Evolutionary conservation across 2,888 invertebrate species (phyloP), one percentile per base, ranked within the genome.

Genomic region (Chrysopilus asiliformis): DNA sequence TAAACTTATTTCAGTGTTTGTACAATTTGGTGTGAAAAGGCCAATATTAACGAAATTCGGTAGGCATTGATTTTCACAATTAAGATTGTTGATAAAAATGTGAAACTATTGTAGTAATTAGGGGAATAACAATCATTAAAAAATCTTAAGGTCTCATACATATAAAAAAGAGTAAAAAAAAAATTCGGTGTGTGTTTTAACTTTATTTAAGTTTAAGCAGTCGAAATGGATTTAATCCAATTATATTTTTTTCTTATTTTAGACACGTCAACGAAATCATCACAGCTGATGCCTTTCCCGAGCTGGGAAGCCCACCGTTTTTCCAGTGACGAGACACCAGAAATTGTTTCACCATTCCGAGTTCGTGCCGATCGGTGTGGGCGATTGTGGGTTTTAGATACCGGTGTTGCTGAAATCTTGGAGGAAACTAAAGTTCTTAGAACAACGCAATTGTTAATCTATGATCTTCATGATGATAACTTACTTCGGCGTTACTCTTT

Each of bases 311-410:
- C 81, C 0, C 83, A 84, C 51, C 74, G 76, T 28, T 70, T 63
- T 26, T 56, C 52, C 3, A 61, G 56, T 7, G 58, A 56, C 13
- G 67, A 65, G 2, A 67, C 68, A 1, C 71, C 77, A 2, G 79
- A 79, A 53, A 71, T 83, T 33, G 70, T 82, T 1, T 82, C 82
- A 0, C 78, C 82, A 0, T 82, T 79, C 57, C 66, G 82, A 6
- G 65, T 81, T 2, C 67, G 79, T 1, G 81, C 79, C 2, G 85
- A 85, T 55, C 69, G 69, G 32, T 85, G 85, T 54, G 76, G 74
- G 10, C 70, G 83, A 1, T 70, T 85, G 1, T 85, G 85, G 84
- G 79, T 83, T 8, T 55, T 84, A 29, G 85, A 85, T 53, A 77
- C 76, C 2, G 82, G 84, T 0, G 68, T 76, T 25, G 66, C 73